These are phyloP conservation scores for Polymixis flavicincta DNA, from an alignment of 2,888 invertebrate species.

Conservation along the genomic window DNA sequence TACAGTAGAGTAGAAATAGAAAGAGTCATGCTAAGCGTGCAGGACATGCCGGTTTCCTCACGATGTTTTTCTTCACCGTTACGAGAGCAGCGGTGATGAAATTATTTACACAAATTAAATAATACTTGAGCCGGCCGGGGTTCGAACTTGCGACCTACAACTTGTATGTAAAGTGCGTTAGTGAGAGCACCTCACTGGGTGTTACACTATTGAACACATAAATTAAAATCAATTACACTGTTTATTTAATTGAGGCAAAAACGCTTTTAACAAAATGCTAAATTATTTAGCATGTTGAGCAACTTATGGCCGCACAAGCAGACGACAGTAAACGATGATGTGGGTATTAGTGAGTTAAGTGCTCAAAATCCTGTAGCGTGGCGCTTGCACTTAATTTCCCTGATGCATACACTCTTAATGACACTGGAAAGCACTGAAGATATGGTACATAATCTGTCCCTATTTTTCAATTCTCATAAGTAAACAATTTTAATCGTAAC, in stretches of 20 bases:
- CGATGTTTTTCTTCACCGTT: too few relatives aligned
- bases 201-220: too few relatives aligned
- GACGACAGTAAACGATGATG: constrained; percentile 31
- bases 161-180: too few relatives aligned
- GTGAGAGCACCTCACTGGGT: too few relatives aligned
- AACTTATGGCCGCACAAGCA: constrained; percentile 3
- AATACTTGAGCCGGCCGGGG: too few relatives aligned
- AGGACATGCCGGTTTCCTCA: too few relatives aligned
- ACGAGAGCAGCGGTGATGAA: too few relatives aligned
- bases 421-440: constrained; percentile 14
- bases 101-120: too few relatives aligned
- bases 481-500: not conserved
- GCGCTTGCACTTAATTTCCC: constrained; percentile 20
- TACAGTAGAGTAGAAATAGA: too few relatives aligned
- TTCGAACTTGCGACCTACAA: too few relatives aligned
- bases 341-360: constrained; percentile 20
- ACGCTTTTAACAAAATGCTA: not conserved
- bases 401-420: not conserved
- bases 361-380: constrained; percentile 16
- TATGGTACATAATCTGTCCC: not conserved
- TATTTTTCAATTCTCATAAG: not conserved
- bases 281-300: not conserved
- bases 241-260: not conserved
- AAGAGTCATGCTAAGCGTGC: too few relatives aligned
- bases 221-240: not conserved